These are phyloP conservation scores for Tetragnatha montana DNA, from an alignment of 2,888 invertebrate genomes.

Conservation along the genomic window DNA sequence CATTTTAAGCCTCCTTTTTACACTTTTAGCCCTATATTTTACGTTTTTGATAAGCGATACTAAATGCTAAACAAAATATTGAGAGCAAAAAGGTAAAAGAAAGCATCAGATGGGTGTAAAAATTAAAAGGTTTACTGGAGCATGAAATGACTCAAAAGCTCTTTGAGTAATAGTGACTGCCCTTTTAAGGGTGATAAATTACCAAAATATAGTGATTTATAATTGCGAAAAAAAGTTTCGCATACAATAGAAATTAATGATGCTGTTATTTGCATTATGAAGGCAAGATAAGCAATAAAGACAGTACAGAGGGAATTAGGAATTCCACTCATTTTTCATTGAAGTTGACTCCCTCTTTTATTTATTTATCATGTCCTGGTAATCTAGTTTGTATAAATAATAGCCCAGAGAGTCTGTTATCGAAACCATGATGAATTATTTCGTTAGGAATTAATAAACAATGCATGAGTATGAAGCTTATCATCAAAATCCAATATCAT, in stretches of 20 bases:
- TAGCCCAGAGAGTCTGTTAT: too few species aligned
- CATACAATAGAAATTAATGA: constrained; percentile 45
- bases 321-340: constrained; percentile 23
- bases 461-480: too few species aligned
- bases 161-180: constrained; percentile 46
- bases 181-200: constrained; percentile 36
- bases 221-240: constrained; percentile 17
- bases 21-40: too few species aligned
- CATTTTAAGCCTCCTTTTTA: too few species aligned
- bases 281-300: background rate
- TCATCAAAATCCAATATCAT: too few species aligned
- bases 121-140: constrained; percentile 53
- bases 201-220: constrained; percentile 33
- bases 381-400: constrained; percentile 5
- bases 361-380: background rate
- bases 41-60: too few species aligned
- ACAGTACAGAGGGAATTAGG: constrained; percentile 6
- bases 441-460: too few species aligned
- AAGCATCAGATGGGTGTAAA: too few species aligned
- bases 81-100: too few species aligned
- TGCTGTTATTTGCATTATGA: constrained; percentile 51
- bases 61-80: too few species aligned
- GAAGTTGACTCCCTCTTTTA: constrained; percentile 15
- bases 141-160: constrained; percentile 43
- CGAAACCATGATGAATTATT: too few species aligned